phyloP scores from a whole-genome alignment of 2,797 vertebrate genomes.

The Antennarius maculatus region DNA sequence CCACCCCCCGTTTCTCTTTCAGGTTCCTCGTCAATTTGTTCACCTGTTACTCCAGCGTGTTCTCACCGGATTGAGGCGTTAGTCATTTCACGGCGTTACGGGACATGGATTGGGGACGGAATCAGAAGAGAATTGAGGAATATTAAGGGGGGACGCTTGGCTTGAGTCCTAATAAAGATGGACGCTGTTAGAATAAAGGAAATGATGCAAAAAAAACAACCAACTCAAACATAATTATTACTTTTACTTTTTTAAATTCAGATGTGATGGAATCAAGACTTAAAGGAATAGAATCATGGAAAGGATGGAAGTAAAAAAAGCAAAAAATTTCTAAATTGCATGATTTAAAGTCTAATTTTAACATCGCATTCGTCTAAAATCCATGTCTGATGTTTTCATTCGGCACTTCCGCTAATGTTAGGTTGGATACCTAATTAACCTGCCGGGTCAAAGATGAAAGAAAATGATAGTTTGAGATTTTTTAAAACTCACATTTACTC shows the following conservation, averaged over 20 bases:
- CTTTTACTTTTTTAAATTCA: background rate
- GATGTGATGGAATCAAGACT: background rate
- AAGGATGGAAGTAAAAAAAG: background rate
- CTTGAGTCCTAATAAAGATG: slow-evolving; percentile 30
- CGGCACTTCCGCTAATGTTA: too few relatives aligned
- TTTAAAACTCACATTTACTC: too few relatives aligned
- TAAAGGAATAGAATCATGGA: background rate
- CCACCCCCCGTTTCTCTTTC: slow-evolving; percentile 49
- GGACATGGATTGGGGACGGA: slow-evolving; percentile 32
- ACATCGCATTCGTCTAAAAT: too few relatives aligned
- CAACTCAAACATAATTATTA: background rate
- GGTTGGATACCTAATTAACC: too few relatives aligned
- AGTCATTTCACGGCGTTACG: slow-evolving; percentile 29
- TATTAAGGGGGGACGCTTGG: slow-evolving; percentile 13
- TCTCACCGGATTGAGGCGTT: slow-evolving; percentile 31
- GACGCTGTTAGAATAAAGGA: slow-evolving; percentile 8
- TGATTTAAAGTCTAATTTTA: too few relatives aligned
- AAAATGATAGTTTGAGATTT: too few relatives aligned
- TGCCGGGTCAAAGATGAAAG: too few relatives aligned
- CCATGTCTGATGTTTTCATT: too few relatives aligned
- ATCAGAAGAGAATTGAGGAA: slow-evolving; percentile 25
- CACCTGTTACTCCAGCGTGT: slow-evolving; percentile 61
- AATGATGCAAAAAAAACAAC: background rate
- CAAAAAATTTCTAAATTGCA: too few relatives aligned
- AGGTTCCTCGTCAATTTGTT: slow-evolving; percentile 60